phyloP scores from a whole-genome alignment of 2,797 vertebrate species.

The Chelon auratus region DNA sequence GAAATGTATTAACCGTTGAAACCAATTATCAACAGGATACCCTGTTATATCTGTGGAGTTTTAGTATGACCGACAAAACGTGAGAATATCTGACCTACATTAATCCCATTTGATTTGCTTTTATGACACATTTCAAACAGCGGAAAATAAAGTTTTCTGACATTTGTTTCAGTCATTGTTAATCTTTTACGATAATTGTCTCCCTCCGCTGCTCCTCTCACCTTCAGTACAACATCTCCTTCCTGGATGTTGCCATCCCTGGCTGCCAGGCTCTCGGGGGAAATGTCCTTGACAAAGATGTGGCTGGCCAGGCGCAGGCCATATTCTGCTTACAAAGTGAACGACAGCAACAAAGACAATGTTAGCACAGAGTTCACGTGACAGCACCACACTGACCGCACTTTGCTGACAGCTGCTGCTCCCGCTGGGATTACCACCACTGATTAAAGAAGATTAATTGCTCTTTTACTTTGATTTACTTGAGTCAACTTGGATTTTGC shows the following conservation, averaged over 20 bases:
- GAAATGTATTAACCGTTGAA: not conserved
- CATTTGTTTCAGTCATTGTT: conserved; percentile 9
- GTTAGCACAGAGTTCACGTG: conserved; percentile 76
- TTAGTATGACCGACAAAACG: too few relatives aligned
- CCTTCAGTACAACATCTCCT: conserved; percentile 98
- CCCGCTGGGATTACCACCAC: conserved; percentile 68
- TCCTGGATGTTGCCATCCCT: conserved; percentile 99
- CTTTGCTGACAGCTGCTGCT: conserved; percentile 56
- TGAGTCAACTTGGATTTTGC: conserved; percentile 72
- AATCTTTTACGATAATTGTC: conserved; percentile 15
- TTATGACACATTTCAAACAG: too few relatives aligned
- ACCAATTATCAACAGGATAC: too few relatives aligned
- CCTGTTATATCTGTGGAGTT: too few relatives aligned
- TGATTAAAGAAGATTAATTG: conserved; percentile 82
- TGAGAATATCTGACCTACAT: too few relatives aligned
- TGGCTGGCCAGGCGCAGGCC: conserved; percentile 99
- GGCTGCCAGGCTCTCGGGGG: conserved; percentile 98
- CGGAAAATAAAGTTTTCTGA: not conserved
- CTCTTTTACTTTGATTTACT: conserved; percentile 79
- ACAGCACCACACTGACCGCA: conserved; percentile 38
- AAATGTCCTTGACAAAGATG: conserved; percentile 99
- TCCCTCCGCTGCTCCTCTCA: conserved; percentile 73
- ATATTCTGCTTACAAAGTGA: conserved; percentile 92
- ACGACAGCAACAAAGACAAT: conserved; percentile 83
- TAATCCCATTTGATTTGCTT: too few relatives aligned